A percentile compares a stretch with the other conserved stretches of the same genome.
phyloP scores from a whole-genome alignment of 92 coral and sea anemone genomes.

The Epizoanthus fatuus region DNA sequence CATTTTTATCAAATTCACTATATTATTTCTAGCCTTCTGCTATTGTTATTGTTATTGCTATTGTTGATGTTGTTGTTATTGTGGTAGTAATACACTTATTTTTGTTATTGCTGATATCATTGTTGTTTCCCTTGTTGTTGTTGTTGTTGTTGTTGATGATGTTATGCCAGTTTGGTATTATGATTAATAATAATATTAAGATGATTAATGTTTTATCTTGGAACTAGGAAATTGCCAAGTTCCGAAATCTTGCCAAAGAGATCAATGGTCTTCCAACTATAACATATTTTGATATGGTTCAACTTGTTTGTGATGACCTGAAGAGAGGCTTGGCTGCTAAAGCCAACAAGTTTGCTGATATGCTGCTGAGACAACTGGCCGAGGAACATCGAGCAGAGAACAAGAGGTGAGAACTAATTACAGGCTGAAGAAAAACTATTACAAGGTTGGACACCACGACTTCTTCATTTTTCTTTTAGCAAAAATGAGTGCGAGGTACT shows the following conservation, averaged over 20 bases:
- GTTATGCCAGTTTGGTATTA: too few species aligned
- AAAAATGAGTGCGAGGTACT: too few species aligned
- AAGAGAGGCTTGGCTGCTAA: slow-evolving; percentile 98
- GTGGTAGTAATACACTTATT: too few species aligned
- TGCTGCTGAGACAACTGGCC: slow-evolving; percentile 88
- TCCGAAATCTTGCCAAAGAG: slow-evolving; percentile 94
- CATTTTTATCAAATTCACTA: too few species aligned
- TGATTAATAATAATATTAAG: too few species aligned
- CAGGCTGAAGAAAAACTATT: neutral
- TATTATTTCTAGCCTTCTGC: too few species aligned
- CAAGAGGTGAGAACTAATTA: slow-evolving; percentile 57
- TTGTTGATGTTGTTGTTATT: too few species aligned
- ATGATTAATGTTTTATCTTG: neutral
- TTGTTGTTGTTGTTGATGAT: too few species aligned
- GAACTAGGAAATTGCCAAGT: slow-evolving; percentile 90
- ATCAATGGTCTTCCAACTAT: slow-evolving; percentile 91
- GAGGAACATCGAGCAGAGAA: slow-evolving; percentile 93
- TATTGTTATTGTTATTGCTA: too few species aligned
- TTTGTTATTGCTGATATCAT: too few species aligned
- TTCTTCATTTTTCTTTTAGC: too few species aligned
- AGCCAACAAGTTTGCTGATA: slow-evolving; percentile 97
- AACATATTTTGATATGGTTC: slow-evolving; percentile 97
- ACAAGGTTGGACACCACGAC: neutral
- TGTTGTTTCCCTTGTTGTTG: too few species aligned
- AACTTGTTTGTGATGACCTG: slow-evolving; percentile 97